phyloP scores from a whole-genome alignment of 1,140 invertebrate species.

The Wasmannia auropunctata region DNA sequence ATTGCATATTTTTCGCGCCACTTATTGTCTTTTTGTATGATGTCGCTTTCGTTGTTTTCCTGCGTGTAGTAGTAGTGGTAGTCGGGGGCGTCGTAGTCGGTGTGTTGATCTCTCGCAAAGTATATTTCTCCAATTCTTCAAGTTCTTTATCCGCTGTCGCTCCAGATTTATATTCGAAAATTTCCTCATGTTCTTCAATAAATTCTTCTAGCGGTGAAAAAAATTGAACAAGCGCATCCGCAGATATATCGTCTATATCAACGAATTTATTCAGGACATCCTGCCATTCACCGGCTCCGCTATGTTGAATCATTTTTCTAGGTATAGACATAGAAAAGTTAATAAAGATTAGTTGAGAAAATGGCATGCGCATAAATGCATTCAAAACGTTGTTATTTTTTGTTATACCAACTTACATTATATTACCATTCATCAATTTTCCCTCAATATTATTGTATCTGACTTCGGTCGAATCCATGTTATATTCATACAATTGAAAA shows the following conservation, averaged over 20 bases:
- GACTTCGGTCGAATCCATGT: constrained; percentile 77
- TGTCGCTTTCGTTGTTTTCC: background rate
- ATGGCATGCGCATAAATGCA: background rate
- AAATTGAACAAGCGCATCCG: constrained; percentile 69
- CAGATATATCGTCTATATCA: constrained; percentile 71
- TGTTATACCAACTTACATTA: constrained; percentile 68
- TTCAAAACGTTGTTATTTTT: background rate
- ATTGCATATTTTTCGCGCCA: background rate
- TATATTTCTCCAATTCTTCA: constrained; percentile 62
- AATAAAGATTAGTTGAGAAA: background rate
- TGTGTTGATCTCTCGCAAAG: constrained; percentile 62
- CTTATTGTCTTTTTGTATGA: background rate
- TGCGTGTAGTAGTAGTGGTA: constrained; percentile 36
- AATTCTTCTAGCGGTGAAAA: constrained; percentile 77
- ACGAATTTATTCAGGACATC: constrained; percentile 67
- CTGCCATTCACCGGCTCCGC: constrained; percentile 73
- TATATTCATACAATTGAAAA: constrained; percentile 83
- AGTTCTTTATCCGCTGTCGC: constrained; percentile 70
- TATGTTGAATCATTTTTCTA: constrained; percentile 76
- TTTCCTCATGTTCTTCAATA: constrained; percentile 71
- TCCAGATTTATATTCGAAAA: constrained; percentile 54
- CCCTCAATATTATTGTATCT: constrained; percentile 73
- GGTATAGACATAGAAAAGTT: background rate
- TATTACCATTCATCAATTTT: constrained; percentile 65
- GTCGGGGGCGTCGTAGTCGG: constrained; percentile 70